Conservation (phyloP, 2,888 invertebrate genomes). For the Maniola hyperantus region DNA sequence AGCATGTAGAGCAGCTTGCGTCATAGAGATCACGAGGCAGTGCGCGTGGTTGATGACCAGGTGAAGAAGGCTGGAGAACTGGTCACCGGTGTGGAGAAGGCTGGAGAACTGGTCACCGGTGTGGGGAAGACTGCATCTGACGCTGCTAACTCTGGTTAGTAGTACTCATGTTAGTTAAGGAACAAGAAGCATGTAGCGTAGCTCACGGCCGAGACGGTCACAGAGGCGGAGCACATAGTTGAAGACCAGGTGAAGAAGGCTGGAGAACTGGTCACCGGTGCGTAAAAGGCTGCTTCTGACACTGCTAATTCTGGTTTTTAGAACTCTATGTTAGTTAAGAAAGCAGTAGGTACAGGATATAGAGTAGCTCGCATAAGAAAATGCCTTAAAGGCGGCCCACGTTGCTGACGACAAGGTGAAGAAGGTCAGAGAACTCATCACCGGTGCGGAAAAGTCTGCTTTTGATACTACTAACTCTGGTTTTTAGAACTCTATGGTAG, state of each 20-base stretch:
- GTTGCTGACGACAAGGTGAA: conserved; percentile 85
- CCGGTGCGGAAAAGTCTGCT: conserved; percentile 82
- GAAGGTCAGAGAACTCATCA: conserved; percentile 84
- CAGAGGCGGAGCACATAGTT: conserved; percentile 83
- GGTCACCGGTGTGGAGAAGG: conserved; percentile 83
- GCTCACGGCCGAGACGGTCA: conserved; percentile 49
- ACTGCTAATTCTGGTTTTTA: conserved; percentile 70
- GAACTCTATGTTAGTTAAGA: conserved; percentile 46
- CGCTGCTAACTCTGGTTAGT: not conserved
- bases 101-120: conserved; percentile 82
- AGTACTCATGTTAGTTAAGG: not conserved
- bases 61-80: conserved; percentile 84
- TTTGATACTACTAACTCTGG: conserved; percentile 76
- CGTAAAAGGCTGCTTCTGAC: conserved; percentile 80
- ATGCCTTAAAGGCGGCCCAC: conserved; percentile 83
- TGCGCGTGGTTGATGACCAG: conserved; percentile 84
- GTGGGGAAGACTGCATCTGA: conserved; percentile 80
- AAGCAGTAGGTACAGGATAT: conserved; percentile 90
- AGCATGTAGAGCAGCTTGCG: conserved; percentile 85
- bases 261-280: conserved; percentile 82
- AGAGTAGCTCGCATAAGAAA: conserved; percentile 84
- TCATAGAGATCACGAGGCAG: conserved; percentile 84
- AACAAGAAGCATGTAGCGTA: not conserved
- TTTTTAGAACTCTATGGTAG: conserved; percentile 37
- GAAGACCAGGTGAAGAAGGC: conserved; percentile 86